Conservation (phyloP, 2,888 invertebrate genomes). For the Ectemnius cavifrons region DNA sequence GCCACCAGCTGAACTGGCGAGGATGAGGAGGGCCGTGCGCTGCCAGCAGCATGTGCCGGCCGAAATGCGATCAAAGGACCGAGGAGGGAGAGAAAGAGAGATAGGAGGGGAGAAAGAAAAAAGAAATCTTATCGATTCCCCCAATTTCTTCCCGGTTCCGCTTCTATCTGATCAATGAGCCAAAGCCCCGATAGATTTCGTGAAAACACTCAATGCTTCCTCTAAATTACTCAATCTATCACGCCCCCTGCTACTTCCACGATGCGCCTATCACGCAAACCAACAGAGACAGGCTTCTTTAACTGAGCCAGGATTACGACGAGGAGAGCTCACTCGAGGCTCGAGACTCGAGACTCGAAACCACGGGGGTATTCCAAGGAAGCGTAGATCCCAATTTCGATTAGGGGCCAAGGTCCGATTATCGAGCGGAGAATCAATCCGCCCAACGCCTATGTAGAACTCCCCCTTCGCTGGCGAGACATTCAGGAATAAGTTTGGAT, state of each 20-base stretch:
- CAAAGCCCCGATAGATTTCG: neutral
- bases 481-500: neutral
- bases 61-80: constrained; percentile 3
- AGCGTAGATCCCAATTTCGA: constrained; percentile 27
- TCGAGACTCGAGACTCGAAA: neutral
- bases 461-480: neutral
- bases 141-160: neutral
- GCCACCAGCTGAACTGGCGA: constrained; percentile 51
- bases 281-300: neutral
- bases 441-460: neutral
- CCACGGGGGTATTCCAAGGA: neutral
- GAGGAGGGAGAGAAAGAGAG: too few species aligned
- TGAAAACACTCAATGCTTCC: constrained; percentile 1
- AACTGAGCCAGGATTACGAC: neutral
- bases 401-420: constrained; percentile 6
- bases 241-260: neutral
- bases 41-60: neutral
- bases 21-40: too few species aligned
- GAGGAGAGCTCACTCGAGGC: neutral
- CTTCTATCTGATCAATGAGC: constrained; percentile 2
- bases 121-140: neutral
- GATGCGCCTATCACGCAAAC: neutral
- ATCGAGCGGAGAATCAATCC: constrained; percentile 1
- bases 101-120: neutral
- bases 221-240: constrained; percentile 2